Evolutionary conservation across 2,888 invertebrate species (phyloP).

Genomic region (Neelides folsomi): DNA sequence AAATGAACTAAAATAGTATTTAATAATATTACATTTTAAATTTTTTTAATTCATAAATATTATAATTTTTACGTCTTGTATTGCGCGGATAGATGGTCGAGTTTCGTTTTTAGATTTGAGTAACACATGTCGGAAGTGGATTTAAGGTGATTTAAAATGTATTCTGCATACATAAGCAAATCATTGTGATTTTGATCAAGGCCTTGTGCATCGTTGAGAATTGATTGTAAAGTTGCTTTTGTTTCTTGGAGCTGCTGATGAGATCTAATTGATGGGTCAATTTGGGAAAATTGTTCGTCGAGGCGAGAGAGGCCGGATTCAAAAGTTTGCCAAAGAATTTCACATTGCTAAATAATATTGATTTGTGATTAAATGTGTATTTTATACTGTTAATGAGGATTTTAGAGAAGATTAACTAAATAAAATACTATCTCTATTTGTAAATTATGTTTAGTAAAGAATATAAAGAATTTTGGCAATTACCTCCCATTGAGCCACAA

Average conservation of each 20-base stretch:
- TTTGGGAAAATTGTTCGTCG: constrained; percentile 60
- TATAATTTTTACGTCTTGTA: constrained; percentile 51
- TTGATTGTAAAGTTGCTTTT: constrained; percentile 55
- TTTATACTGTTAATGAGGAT: neutral
- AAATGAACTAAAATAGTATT: neutral
- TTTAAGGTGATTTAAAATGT: constrained; percentile 28
- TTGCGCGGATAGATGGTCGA: constrained; percentile 53
- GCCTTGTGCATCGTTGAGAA: constrained; percentile 28
- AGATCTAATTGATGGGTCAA: constrained; percentile 61
- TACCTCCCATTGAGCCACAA: constrained; percentile 60
- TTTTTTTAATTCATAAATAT: neutral
- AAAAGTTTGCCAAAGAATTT: constrained; percentile 55
- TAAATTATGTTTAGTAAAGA: neutral
- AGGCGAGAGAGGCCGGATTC: constrained; percentile 56
- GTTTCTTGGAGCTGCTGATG: constrained; percentile 60
- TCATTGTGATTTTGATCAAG: constrained; percentile 25
- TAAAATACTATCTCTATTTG: neutral
- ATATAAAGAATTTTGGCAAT: no score
- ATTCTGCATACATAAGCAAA: constrained; percentile 23
- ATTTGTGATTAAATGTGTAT: no score
- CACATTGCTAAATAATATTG: constrained; percentile 42
- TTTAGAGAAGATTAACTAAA: neutral
- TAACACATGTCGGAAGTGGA: constrained; percentile 31
- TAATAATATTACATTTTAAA: neutral
- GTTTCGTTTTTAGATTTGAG: constrained; percentile 52